Evolutionary conservation across 2,888 invertebrate genomes (phyloP), one percentile per base, ranked within the genome.

Genomic region (Aradus depressus): DNA sequence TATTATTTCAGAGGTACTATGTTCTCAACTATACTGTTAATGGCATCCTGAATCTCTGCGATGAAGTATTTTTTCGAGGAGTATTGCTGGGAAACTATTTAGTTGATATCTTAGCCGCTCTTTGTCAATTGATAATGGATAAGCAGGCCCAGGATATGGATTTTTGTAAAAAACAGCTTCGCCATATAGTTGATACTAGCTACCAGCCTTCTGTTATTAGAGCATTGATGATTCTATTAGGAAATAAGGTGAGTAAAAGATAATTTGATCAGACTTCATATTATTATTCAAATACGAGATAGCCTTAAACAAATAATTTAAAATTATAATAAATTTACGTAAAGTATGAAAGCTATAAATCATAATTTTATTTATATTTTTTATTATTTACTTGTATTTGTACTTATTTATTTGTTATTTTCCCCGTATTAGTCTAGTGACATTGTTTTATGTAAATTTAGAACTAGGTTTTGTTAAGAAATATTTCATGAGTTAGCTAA

Each of bases 221-320:
- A 62, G 81, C 84, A 64, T 69, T 84, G n/a, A 72, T 85, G 67
- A 69, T 80, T 37, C 68, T 85, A 76, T 61, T 74, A 74, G 64
- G 65, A 68, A 12, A 66, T 41, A 44, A 54, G 37, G 51, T 56
- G 18, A 19, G 45, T 43, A 14, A 34, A 25, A 14, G 35, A 31
- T 42, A 37, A n/a, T n/a, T n/a, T n/a, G n/a, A n/a, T n/a, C n/a
- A n/a, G n/a, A n/a, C n/a, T n/a, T n/a, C n/a, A n/a, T n/a, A n/a
- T n/a, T n/a, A n/a, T n/a, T n/a, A n/a, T n/a, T n/a, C n/a, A n/a
- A n/a, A n/a, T n/a, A n/a, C n/a, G n/a, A n/a, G n/a, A n/a, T n/a
- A n/a, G n/a, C n/a, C n/a, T n/a, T n/a, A n/a, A n/a, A n/a, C n/a
- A n/a, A n/a, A n/a, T n/a, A n/a, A n/a, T n/a, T n/a, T n/a, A n/a